Percentiles rank a stretch among this genome's conserved stretches.
Conservation (phyloP, 30 jellyfish, hydroid and myxozoan species). For the Chrysaora quinquecirrha region DNA sequence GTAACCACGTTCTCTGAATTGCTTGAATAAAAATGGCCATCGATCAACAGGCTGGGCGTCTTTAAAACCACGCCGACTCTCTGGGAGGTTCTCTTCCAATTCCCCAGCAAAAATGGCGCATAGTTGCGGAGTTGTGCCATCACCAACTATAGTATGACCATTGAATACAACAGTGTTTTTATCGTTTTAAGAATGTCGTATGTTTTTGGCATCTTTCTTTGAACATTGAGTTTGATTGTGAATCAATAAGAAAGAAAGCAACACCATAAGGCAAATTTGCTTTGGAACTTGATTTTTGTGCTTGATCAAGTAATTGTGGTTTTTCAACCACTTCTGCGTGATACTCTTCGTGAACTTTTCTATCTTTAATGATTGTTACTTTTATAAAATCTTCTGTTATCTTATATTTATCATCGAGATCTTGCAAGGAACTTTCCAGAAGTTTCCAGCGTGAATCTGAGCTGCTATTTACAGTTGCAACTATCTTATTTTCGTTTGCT, state of each 20-base stretch:
- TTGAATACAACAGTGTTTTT: conserved; percentile 43
- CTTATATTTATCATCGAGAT: background rate
- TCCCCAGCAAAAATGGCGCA: conserved; percentile 70
- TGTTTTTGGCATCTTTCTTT: conserved; percentile 52
- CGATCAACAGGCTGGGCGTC: conserved; percentile 64
- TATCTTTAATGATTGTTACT: conserved; percentile 18
- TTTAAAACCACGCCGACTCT: conserved; percentile 65
- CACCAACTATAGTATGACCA: conserved; percentile 89
- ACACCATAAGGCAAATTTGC: conserved; percentile 35
- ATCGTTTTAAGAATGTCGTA: conserved; percentile 28
- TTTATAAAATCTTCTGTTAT: conserved; percentile 34
- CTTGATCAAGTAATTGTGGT: background rate
- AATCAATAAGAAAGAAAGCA: conserved; percentile 71
- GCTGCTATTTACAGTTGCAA: conserved; percentile 1
- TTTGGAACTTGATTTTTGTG: background rate
- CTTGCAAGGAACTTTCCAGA: background rate
- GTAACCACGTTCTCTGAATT: conserved; percentile 49
- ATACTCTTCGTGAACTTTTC: conserved; percentile 35
- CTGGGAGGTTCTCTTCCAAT: conserved; percentile 76
- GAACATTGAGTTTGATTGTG: conserved; percentile 77
- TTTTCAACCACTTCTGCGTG: conserved; percentile 43
- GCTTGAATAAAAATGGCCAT: conserved; percentile 76
- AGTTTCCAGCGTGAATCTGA: conserved; percentile 6
- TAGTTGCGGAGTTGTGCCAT: conserved; percentile 91
- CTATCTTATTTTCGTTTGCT: conserved; percentile 3